phyloP scores from a whole-genome alignment of 2,888 invertebrate genomes.

The Trachelus troglodyta region DNA sequence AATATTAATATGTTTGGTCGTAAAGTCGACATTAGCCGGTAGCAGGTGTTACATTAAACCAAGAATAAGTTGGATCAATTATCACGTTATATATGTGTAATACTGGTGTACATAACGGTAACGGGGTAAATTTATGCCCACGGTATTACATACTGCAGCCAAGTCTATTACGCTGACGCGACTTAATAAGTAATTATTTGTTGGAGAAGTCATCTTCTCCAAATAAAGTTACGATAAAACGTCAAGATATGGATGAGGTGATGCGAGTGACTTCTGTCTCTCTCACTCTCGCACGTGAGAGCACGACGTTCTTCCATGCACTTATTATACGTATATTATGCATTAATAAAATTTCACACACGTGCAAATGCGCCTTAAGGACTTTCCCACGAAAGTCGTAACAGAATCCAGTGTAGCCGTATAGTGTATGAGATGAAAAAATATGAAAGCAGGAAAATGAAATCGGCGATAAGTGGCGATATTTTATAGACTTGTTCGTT shows the following conservation, averaged over 20 bases:
- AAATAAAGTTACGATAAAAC: background rate
- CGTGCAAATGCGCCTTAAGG: background rate
- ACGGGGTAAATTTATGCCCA: background rate
- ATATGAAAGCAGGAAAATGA: background rate
- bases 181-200: background rate
- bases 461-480: background rate
- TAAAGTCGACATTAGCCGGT: background rate
- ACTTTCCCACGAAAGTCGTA: background rate
- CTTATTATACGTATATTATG: background rate
- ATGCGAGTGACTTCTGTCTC: background rate
- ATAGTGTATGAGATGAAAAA: background rate
- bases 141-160: background rate
- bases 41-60: background rate
- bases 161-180: background rate
- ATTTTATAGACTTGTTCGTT: background rate
- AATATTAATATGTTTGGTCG: background rate
- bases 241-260: too few species aligned
- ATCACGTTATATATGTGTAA: background rate
- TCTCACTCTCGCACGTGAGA: background rate
- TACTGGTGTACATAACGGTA: background rate
- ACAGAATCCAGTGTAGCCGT: background rate
- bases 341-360: background rate
- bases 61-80: background rate
- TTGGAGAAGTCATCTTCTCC: background rate
- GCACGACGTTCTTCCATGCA: background rate